Evolutionary conservation across 2,113 vertebrate species (phyloP).

Genomic region (Leiothrix lutea): DNA sequence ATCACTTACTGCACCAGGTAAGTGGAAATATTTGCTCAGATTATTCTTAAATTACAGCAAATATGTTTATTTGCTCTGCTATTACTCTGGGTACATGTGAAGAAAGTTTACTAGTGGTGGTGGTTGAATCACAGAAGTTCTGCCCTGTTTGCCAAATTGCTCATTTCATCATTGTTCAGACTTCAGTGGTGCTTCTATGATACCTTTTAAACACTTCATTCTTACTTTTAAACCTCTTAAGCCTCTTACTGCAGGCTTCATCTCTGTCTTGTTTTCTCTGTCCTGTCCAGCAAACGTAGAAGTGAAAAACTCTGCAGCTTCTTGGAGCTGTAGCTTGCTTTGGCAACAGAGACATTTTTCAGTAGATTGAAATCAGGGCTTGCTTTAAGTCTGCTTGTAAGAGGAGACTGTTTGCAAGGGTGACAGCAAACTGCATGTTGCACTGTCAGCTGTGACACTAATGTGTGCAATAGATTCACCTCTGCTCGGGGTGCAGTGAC

Average conservation of each 20-base stretch:
- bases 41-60: not conserved
- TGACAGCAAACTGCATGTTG: not conserved
- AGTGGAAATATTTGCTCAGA: not conserved
- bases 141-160: not conserved
- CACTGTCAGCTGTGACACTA: not conserved
- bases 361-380: not conserved
- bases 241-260: not conserved
- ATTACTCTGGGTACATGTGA: not conserved
- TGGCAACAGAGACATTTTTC: not conserved
- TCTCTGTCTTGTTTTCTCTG: not conserved
- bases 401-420: not conserved
- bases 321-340: not conserved
- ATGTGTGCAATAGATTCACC: not conserved
- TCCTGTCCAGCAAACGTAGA: not conserved
- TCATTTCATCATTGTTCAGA: not conserved
- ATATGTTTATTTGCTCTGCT: not conserved
- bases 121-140: not conserved
- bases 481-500: not conserved
- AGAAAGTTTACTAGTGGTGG: not conserved
- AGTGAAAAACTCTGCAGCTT: not conserved
- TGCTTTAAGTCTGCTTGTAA: not conserved
- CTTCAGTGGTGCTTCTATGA: not conserved
- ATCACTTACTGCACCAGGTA: slow-evolving; percentile 76
- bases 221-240: not conserved
- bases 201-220: not conserved